These are phyloP conservation scores for Anas platyrhynchos DNA, from an alignment of 2,113 vertebrate genomes.

Conservation along the genomic window DNA sequence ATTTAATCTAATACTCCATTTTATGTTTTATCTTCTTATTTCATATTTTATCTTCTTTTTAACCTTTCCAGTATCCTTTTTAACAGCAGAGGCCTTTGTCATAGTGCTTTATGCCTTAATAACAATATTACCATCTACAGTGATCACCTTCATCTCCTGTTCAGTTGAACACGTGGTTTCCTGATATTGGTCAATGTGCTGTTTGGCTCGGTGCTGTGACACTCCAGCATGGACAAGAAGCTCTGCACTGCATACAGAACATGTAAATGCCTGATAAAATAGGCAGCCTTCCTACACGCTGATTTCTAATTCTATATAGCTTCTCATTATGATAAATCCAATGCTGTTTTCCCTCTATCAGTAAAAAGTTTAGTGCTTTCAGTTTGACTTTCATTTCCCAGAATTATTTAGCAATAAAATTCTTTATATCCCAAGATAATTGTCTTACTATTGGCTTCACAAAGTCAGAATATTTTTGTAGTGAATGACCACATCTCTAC, in stretches of 20 bases:
- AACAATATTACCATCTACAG: neutral
- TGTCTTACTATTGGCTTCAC: neutral
- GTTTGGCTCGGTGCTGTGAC: neutral
- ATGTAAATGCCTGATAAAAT: neutral
- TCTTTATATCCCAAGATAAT: neutral
- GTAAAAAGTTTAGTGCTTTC: neutral
- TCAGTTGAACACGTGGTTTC: fast-evolving
- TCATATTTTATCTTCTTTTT: neutral
- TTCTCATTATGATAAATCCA: neutral
- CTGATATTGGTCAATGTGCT: neutral
- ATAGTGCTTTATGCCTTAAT: neutral
- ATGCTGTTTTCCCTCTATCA: neutral
- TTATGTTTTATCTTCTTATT: neutral
- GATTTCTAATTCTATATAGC: neutral
- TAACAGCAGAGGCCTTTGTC: neutral
- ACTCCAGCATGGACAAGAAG: neutral
- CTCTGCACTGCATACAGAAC: neutral
- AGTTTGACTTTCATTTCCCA: neutral
- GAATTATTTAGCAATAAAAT: constrained; percentile 6
- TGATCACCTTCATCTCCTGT: neutral
- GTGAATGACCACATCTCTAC: neutral
- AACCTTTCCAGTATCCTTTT: neutral
- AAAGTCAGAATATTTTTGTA: neutral
- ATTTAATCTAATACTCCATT: neutral
- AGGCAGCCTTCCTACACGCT: neutral